Conservation (phyloP, 2,113 vertebrate genomes). For the Arvicanthis niloticus region DNA sequence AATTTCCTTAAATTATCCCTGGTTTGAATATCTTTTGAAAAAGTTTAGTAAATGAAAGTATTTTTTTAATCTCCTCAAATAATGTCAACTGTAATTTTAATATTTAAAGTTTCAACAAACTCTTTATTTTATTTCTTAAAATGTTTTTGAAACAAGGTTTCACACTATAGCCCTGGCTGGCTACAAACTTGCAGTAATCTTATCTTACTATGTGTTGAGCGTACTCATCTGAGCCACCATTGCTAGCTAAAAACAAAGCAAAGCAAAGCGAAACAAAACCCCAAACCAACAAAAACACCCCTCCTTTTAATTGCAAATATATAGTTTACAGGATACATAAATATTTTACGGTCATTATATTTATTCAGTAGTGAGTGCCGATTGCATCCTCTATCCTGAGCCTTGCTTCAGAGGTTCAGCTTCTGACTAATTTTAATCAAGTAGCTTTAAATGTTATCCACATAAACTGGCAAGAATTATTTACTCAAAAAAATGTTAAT, state of each 20-base stretch:
- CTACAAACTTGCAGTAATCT: background rate
- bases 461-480: background rate
- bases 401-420: background rate
- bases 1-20: slow-evolving; percentile 57
- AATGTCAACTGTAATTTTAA: slow-evolving; percentile 49
- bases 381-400: background rate
- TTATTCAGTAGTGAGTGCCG: background rate
- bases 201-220: background rate
- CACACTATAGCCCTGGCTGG: background rate
- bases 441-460: slow-evolving; percentile 11
- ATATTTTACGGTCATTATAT: background rate
- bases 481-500: background rate
- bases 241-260: background rate
- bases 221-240: background rate
- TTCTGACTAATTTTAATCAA: background rate
- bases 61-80: slow-evolving; percentile 34
- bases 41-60: slow-evolving; percentile 66
- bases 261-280: background rate
- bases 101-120: background rate
- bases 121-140: background rate
- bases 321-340: background rate
- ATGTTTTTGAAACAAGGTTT: background rate
- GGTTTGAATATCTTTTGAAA: slow-evolving; percentile 69
- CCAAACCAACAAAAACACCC: background rate
- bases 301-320: slow-evolving; percentile 50